Evolutionary conservation across 2,113 vertebrate species (phyloP).

Genomic region (Platysternon megacephalum): DNA sequence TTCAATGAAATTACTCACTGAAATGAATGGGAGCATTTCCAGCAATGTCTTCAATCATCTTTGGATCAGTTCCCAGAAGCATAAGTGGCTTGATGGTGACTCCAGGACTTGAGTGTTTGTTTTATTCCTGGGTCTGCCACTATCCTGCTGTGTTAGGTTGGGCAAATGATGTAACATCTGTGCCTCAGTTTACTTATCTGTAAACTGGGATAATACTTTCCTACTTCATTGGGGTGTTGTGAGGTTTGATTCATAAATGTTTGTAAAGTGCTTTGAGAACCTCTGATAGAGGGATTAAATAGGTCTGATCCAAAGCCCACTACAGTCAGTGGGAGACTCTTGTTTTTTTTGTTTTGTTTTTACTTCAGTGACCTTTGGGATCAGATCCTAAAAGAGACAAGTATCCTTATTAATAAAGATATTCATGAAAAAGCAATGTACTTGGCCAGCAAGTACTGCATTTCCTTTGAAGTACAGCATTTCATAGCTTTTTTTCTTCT

Average conservation of each 20-base stretch:
- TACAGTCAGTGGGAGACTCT: background rate
- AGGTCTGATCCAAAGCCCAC: background rate
- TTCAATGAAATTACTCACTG: conserved; percentile 15
- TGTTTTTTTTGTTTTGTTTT: background rate
- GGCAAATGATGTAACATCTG: background rate
- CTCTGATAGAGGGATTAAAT: background rate
- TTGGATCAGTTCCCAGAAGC: conserved; percentile 33
- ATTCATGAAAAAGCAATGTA: background rate
- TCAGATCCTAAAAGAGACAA: background rate
- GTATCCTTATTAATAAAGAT: background rate
- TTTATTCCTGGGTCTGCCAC: background rate
- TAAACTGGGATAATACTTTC: background rate
- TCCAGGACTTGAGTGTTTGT: background rate
- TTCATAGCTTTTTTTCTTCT: background rate
- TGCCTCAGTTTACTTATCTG: background rate
- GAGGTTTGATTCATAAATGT: background rate
- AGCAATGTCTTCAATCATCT: background rate
- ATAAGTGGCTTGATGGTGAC: background rate
- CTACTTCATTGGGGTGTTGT: background rate
- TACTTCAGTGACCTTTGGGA: background rate
- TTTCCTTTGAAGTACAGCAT: conserved; percentile 15
- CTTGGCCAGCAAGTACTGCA: background rate
- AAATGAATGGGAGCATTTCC: conserved; percentile 12
- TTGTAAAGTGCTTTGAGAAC: background rate
- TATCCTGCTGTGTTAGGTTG: background rate